Conservation (phyloP, 2,113 vertebrate species). For the Geococcyx californianus region DNA sequence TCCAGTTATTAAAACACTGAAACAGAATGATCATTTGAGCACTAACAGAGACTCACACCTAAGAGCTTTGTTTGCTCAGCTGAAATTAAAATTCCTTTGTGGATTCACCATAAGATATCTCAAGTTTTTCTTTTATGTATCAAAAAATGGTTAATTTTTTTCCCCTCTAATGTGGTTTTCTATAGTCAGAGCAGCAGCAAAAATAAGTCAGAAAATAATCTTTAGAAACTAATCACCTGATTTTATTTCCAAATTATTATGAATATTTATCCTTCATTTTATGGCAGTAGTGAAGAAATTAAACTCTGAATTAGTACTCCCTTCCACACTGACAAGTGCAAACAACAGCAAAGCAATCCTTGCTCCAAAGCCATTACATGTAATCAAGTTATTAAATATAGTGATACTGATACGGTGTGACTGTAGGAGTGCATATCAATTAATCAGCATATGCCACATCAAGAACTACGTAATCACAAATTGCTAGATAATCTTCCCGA, state of each 20-base stretch:
- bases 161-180: not conserved
- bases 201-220: not conserved
- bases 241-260: not conserved
- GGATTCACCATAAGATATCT: not conserved
- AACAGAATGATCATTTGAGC: not conserved
- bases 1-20: not conserved
- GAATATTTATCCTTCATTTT: not conserved
- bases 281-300: not conserved
- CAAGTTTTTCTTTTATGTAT: not conserved
- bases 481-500: not conserved
- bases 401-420: not conserved
- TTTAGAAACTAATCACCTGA: not conserved
- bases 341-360: not conserved
- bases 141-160: not conserved
- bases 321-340: not conserved
- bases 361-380: not conserved
- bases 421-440: not conserved
- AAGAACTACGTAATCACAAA: not conserved
- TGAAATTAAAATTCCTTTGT: not conserved
- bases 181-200: not conserved
- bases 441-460: not conserved
- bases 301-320: not conserved
- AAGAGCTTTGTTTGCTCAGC: not conserved
- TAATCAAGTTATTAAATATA: constrained; percentile 10
- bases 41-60: not conserved